Conservation (phyloP, 2,113 vertebrate species). For the Nothoprocta perdicaria region DNA sequence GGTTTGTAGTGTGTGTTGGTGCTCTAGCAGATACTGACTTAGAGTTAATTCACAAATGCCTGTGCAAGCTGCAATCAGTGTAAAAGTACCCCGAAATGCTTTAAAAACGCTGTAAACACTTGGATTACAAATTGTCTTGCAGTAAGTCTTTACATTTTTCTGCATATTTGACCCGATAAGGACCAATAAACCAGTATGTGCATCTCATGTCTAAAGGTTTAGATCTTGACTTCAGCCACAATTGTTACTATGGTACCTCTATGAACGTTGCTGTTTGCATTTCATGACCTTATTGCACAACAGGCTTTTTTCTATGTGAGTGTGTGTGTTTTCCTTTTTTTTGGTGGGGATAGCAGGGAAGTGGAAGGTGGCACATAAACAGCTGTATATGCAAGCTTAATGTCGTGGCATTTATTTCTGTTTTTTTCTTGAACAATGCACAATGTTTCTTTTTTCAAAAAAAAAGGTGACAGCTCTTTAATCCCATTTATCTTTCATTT, state of each 20-base stretch:
- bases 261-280: neutral
- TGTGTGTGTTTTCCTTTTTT: too few species aligned
- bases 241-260: neutral
- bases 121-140: neutral
- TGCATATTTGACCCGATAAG: neutral
- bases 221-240: neutral
- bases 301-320: accelerated
- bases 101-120: neutral
- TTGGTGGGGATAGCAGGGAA: too few species aligned
- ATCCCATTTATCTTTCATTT: neutral
- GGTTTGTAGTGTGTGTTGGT: neutral
- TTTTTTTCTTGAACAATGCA: neutral
- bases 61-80: neutral
- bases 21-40: neutral
- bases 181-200: neutral
- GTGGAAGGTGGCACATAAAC: accelerated
- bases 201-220: neutral
- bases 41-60: neutral
- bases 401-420: neutral
- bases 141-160: neutral
- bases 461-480: neutral
- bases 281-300: neutral
- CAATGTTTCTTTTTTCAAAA: neutral
- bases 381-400: neutral
- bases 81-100: neutral